Percentiles rank a stretch among this genome's conserved stretches.
Evolutionary conservation across 2,113 vertebrate genomes (phyloP).

Genomic region (Cottus gobio): DNA sequence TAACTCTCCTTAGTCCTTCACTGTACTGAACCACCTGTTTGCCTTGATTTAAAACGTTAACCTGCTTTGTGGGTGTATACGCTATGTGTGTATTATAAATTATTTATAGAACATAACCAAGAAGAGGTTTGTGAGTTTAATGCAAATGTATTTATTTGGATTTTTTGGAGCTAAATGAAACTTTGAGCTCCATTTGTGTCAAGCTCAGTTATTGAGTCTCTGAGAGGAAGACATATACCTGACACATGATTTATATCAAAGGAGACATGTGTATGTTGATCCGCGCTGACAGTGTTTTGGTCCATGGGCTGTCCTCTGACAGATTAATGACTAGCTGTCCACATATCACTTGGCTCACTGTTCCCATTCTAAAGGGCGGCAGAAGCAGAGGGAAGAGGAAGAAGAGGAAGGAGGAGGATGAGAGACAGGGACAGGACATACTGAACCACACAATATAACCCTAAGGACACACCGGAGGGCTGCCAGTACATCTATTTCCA

Average conservation of each 20-base stretch:
- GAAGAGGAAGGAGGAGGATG: slow-evolving; percentile 17
- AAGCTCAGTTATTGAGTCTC: slow-evolving; percentile 18
- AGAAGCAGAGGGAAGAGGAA: slow-evolving; percentile 8
- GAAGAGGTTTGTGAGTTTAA: not conserved
- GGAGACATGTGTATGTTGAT: slow-evolving; percentile 54
- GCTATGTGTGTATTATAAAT: not conserved
- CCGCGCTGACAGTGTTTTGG: slow-evolving; percentile 58
- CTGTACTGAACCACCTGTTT: slow-evolving; percentile 23
- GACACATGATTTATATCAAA: slow-evolving; percentile 58
- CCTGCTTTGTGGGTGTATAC: not conserved
- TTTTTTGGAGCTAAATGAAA: not conserved
- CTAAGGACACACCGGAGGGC: slow-evolving; percentile 46
- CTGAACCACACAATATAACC: slow-evolving; percentile 24
- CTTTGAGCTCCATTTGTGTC: slow-evolving; percentile 1
- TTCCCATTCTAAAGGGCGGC: slow-evolving; percentile 20
- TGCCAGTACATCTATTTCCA: slow-evolving; percentile 47
- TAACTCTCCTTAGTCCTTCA: slow-evolving; percentile 39
- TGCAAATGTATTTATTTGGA: not conserved
- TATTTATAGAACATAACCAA: not conserved
- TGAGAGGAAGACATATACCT: slow-evolving; percentile 38
- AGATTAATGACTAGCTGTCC: slow-evolving; percentile 75
- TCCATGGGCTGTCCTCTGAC: slow-evolving; percentile 60
- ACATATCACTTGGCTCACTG: slow-evolving; percentile 58
- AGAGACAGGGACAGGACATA: slow-evolving; percentile 34
- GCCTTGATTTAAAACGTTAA: not conserved